Base-by-base conservation (phyloP, 2,797 vertebrate species). In the Thalassophryne amazonica region DNA sequence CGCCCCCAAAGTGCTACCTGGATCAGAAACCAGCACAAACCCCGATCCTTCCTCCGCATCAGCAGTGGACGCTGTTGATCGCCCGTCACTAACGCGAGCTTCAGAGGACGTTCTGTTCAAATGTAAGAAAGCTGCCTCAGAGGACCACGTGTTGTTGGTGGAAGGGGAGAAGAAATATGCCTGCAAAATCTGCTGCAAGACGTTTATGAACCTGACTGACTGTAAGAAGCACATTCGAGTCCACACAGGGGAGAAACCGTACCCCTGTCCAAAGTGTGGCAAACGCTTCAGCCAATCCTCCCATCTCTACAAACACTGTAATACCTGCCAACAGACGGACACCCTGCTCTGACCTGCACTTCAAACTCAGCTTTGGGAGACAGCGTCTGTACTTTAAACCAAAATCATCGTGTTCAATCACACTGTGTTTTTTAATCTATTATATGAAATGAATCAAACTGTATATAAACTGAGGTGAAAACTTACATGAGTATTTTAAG, bases 281-380 rank as follows among this genome's bases (percentile, higher is more conserved):
- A 98, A 98, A 56, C 90, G 96, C 68, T 98, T 97, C 87, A 99
- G 95, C 68, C 97, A 99, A 84, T 98, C 96, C 30, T 98, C 96
- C 52, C 96, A 99, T 75, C 88, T 99, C 38, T 98, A 98, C 56
- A 98, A 98, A 68, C 97, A 98, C 84, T 97, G 94, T 0, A 99
- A 96, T 2, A 96, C 94, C 68, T 99, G 97, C 67, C 85, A 88
- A 92, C 77, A 98, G 95, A 95, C 69, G 7, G 93, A 93, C 57
- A 79, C 89, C 2, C 83, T 96, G 81, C 92, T 94, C 59, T 96
- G 31, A 71, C 27, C 10, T 11, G 13, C 23, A 21, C 3, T 7
- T 16, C 7, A 28, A 31, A 23, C 8, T 14, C 3, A 12, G n/a
- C n/a, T n/a, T n/a, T n/a, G n/a, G n/a, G n/a, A n/a, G n/a, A n/a